Percentiles rank a stretch among this genome's conserved stretches.
These are phyloP conservation scores for Drosophila tanythrix DNA, from an alignment of 2,888 invertebrate species.

Conservation along the genomic window DNA sequence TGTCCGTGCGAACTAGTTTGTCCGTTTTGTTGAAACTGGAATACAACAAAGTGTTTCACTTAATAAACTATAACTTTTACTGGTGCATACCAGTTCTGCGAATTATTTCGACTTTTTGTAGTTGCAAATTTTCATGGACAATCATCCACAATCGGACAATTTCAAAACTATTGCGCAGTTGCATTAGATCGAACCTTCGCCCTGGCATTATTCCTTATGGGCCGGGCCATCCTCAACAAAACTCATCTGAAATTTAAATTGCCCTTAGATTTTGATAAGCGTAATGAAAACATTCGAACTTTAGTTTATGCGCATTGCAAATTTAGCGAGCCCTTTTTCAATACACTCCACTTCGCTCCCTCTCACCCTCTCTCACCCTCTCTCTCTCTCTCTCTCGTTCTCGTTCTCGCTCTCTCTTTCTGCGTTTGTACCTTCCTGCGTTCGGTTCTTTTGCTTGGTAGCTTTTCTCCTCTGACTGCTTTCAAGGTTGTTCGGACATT, in stretches of 20 bases:
- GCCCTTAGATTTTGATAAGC: slow-evolving; percentile 49
- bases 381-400: slow-evolving; percentile 8
- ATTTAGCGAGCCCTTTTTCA: slow-evolving; percentile 62
- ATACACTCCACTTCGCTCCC: slow-evolving; percentile 20
- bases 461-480: slow-evolving; percentile 83
- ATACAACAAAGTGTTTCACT: neutral
- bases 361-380: slow-evolving; percentile 11
- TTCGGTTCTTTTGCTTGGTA: slow-evolving; percentile 54
- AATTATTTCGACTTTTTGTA: neutral
- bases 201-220: neutral
- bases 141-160: slow-evolving; percentile 6
- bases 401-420: slow-evolving; percentile 18
- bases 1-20: neutral
- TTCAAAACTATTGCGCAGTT: slow-evolving; percentile 33
- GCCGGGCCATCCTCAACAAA: slow-evolving; percentile 19
- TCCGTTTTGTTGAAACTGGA: neutral
- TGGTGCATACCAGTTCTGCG: neutral
- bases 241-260: slow-evolving; percentile 62
- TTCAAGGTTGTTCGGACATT: slow-evolving; percentile 86
- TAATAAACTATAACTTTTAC: neutral
- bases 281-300: slow-evolving; percentile 34
- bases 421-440: slow-evolving; percentile 36
- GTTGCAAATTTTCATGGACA: neutral
- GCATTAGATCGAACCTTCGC: slow-evolving; percentile 7
- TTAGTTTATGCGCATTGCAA: slow-evolving; percentile 73